Evolutionary conservation across 2,888 invertebrate species (phyloP), one percentile per base, ranked within the genome.

Genomic region (Catotricha subobsoleta): DNA sequence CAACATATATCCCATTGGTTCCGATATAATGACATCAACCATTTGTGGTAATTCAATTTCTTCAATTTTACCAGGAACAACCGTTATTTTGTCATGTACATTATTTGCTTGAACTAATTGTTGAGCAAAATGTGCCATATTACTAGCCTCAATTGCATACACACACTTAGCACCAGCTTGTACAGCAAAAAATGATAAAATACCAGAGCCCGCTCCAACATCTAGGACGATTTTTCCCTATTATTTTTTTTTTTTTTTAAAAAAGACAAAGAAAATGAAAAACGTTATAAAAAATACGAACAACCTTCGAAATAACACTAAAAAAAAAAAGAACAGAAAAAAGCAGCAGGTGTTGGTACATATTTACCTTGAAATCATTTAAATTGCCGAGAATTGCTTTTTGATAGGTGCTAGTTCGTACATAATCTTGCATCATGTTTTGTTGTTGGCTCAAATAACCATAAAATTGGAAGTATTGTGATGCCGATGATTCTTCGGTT

Each of bases 1-100:
- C 43, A 98, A 67, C 97, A 98, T 97, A 60, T 98, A 98, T n/a
- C 97, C 97, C 97, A 98, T 98, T 0, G 97, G 97, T 65, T 98
- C 98, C 2, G 94, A 95, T 50, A 98, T 88, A 52, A 98, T 95
- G 33, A 94, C 79, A 65, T 98, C 97, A 16, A 98, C 95, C 53
- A 72, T 74, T 61, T 97, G 95, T 2, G 95, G 92, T 47, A 98
- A 66, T 50, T 86, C 84, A 34, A 98, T 87, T 67, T 98, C 98
- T 63, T 98, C 98, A 46, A 98, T 91, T 71, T 98, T 98, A 2
- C 95, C 97, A 9, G 95, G 83, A 51, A 98, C 79, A 4, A 98
- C 94, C 47, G 80, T 71, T 47, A 98, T 87, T 54, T 80, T 80
- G 53, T 84, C 86, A 45, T 78, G 74, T 40, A 94, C 69, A 57